These are phyloP conservation scores for Carapus acus DNA, from an alignment of 2,797 vertebrate genomes.

Conservation along the genomic window DNA sequence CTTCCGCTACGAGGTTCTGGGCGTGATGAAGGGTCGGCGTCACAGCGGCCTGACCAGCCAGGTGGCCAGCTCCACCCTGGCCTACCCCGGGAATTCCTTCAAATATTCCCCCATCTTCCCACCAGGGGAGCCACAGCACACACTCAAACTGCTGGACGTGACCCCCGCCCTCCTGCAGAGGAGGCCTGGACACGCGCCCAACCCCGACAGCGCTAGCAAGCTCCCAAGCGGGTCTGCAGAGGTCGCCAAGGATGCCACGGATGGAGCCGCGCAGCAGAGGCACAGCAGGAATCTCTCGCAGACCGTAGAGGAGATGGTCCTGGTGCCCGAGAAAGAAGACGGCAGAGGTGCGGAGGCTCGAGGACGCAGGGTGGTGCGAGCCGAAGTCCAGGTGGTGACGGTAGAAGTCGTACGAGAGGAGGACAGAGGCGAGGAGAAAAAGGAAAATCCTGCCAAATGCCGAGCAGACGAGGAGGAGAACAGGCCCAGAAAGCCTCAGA, in stretches of 20 bases:
- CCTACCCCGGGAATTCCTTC: constrained; percentile 75
- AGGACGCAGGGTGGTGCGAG: constrained; percentile 15
- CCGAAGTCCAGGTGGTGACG: constrained; percentile 10
- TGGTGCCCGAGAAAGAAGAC: constrained; percentile 68
- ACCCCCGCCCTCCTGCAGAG: constrained; percentile 69
- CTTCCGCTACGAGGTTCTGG: constrained; percentile 95
- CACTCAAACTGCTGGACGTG: constrained; percentile 70
- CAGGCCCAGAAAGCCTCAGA: constrained; percentile 26
- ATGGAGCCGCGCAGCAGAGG: constrained; percentile 71
- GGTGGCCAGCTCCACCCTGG: constrained; percentile 62
- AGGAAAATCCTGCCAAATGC: constrained; percentile 13
- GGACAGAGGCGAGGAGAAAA: constrained; percentile 38
- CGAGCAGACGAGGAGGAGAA: constrained; percentile 21
- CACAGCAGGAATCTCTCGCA: constrained; percentile 50
- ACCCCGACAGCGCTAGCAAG: constrained; percentile 56
- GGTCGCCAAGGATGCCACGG: constrained; percentile 71
- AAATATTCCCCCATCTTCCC: constrained; percentile 65
- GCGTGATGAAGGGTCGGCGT: constrained; percentile 81
- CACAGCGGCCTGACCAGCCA: constrained; percentile 57
- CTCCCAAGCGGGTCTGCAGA: constrained; percentile 71
- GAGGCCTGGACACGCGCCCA: constrained; percentile 26
- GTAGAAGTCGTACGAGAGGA: constrained; percentile 38
- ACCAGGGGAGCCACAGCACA: constrained; percentile 66
- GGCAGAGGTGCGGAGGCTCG: constrained; percentile 18
- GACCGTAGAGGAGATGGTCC: constrained; percentile 66